Percentiles rank a stretch among this genome's conserved stretches.
These are phyloP conservation scores for Anthonomus grandis DNA, from an alignment of 1,140 invertebrate genomes.

Conservation along the genomic window DNA sequence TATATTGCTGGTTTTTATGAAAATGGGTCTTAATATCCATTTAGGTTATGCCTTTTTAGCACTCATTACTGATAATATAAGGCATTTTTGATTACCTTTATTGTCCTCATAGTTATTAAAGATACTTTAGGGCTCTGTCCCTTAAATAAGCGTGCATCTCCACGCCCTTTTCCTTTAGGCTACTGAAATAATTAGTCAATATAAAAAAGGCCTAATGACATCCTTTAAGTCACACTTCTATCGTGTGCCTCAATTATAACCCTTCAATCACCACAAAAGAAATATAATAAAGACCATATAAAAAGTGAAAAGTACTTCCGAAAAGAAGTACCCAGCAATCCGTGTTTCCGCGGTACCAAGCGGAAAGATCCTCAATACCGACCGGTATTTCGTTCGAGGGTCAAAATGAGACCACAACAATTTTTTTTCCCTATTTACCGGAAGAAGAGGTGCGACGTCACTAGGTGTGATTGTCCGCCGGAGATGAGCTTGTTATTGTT, in stretches of 20 bases:
- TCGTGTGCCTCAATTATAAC: background rate
- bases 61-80: too few species aligned
- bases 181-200: too few species aligned
- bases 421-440: constrained; percentile 26
- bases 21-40: too few species aligned
- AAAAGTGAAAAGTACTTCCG: background rate
- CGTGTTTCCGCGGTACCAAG: background rate
- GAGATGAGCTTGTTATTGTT: constrained; percentile 39
- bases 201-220: too few species aligned
- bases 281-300: background rate
- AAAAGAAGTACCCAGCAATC: background rate
- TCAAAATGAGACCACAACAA: background rate
- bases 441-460: constrained; percentile 31
- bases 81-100: too few species aligned
- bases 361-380: constrained; percentile 3
- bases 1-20: too few species aligned
- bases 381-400: background rate
- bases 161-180: too few species aligned
- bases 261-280: background rate
- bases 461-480: constrained; percentile 39
- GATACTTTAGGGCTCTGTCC: too few species aligned
- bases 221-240: constrained; percentile 2
- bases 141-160: too few species aligned
- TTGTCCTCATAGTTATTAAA: too few species aligned
- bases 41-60: too few species aligned